Percentiles rank a stretch among this genome's conserved stretches.
Evolutionary conservation across 2,113 vertebrate genomes (phyloP).

Genomic region (Sprattus sprattus): DNA sequence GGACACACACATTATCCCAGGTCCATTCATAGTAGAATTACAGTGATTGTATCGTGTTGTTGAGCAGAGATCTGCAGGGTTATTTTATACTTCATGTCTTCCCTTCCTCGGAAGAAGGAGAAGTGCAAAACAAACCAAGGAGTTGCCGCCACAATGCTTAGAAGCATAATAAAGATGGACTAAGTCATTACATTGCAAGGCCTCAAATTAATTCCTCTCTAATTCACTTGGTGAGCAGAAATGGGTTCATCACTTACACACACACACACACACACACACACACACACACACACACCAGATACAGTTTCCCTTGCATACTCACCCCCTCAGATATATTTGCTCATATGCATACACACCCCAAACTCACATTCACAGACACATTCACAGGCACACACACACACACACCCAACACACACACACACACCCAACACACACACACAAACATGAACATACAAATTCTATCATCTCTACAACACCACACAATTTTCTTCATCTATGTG

Average conservation of each 20-base stretch:
- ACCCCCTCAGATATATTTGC: too few relatives aligned
- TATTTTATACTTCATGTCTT: not conserved
- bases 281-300: not conserved
- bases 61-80: not conserved
- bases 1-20: not conserved
- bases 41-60: not conserved
- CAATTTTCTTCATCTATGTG: not conserved
- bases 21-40: not conserved
- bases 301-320: not conserved
- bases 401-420: not conserved
- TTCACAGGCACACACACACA: not conserved
- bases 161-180: constrained; percentile 26
- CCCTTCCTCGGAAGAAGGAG: not conserved
- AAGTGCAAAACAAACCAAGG: not conserved
- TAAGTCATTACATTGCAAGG: constrained; percentile 31
- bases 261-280: constrained; percentile 15
- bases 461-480: not conserved
- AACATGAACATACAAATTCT: not conserved
- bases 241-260: not conserved
- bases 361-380: not conserved
- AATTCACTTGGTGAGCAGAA: constrained; percentile 22
- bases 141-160: not conserved
- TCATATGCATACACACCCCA: not conserved
- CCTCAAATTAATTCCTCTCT: constrained; percentile 34
- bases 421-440: not conserved